Base-by-base conservation (phyloP, 2,113 vertebrate species). In the Dryoscopus gambensis region DNA sequence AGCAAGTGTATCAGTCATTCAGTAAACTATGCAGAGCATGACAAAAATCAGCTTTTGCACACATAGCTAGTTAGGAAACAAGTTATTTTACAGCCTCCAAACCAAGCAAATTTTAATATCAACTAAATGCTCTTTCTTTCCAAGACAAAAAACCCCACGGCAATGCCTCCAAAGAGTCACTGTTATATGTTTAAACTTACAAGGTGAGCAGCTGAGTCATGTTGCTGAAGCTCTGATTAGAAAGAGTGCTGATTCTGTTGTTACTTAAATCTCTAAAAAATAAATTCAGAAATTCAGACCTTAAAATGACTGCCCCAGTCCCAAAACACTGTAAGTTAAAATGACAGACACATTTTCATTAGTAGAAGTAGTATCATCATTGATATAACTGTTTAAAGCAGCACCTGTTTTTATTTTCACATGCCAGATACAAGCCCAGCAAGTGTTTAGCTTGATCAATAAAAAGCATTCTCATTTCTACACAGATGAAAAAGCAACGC, bases 141-240 rank as follows among this genome's bases (percentile, higher is more conserved):
- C 69, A 93, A 89, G 69, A 86, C 52, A 65, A 83, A 71, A 77
- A 39, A 1, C 4, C 71, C 52, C 44, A 83, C 14, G 35, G 65
- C 19, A 91, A 90, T 60, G 64, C 64, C 74, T 94, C 60, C 59
- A 77, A 89, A 71, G 28, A 91, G 62, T 74, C 46, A 82, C 16
- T 75, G 77, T 67, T 92, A 93, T 42, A 84, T n/a, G 57, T 92
- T 88, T 42, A 87, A 91, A 99, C 99, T 99, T 98, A 99, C 99
- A 99, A 97, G 91, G 99, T 99, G 92, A 99, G 99, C 96, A 99
- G 99, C 97, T 99, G 99, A 76, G 99, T 99, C 99, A 99, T 99
- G 98, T 99, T 99, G 98, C 99, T 99, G 99, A 99, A 99, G 98
- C 99, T 99, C 98, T 99, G 98, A 98, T 99, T 99, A 97, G 99